Base-by-base conservation (phyloP, 2,797 vertebrate genomes). In the Malurus leucopterus region DNA sequence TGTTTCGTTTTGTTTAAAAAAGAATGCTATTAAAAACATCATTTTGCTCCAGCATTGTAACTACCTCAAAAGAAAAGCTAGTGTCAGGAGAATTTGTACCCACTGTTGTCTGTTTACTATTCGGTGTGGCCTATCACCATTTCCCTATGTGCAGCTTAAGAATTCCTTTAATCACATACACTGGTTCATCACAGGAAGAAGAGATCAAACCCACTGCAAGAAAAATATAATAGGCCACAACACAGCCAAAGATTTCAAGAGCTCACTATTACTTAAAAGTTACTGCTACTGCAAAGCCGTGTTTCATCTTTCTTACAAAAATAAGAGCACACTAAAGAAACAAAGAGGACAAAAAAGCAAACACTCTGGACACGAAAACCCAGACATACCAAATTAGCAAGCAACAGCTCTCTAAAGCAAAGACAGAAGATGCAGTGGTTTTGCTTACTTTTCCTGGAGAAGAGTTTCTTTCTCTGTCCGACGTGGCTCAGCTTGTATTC, bases 381-480 rank as follows among this genome's bases (percentile, higher is more conserved):
- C 67, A 78, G 40, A 57, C 13, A 51, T 3, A 59, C 14, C 8
- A 4, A 83, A 18, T 53, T 46, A 69, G 51, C 1, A 5, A 83
- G 51, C 30, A 57, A 36, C 6, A 57, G 32, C 69, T 59, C 34
- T 57, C 32, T 24, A 34, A 73, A n/a, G 68, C 18, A 72, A 50
- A 74, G 13, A 34, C 12, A 50, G 29, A 53, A 67, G n/a, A 36
- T 14, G 22, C 5, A 15, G 15, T 4, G 7, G 8, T 4, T 24
- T 89, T 38, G 92, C 98, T 98, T 95, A 99, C 99, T 99, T 94
- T 98, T 99, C 95, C 98, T 99, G 90, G 97, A 96, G 95, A 99
- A 97, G 73, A 99, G 90, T 72, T 97, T 98, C 8, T 98, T 98
- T 51, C 98, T 98, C 67, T 98, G 98, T 61, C 98, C 98, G 1